Base-by-base conservation (phyloP, 2,113 vertebrate species). In the Gavialis gangeticus region DNA sequence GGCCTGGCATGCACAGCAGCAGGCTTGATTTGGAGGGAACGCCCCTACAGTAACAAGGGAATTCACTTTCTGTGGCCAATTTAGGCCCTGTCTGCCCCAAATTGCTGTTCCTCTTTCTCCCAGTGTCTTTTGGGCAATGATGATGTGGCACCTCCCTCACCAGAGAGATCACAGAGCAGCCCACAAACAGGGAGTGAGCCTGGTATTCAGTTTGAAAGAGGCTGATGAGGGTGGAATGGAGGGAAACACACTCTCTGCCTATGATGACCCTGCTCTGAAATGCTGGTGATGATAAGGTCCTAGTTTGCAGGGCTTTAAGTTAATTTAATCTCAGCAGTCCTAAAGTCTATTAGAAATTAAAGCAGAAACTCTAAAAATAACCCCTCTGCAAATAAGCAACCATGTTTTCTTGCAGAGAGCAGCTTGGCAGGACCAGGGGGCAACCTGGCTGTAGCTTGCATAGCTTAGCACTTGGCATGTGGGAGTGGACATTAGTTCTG, bases 31-130 rank as follows among this genome's bases (percentile, higher is more conserved):
- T 2, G 19, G 14, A 19, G 57, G 54, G 37, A 16, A n/a, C 1
- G 3, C 5, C 1, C 1, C 60, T 83, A 0, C 5, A 18, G 30
- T 7, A 0, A 13, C 18, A 76, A 27, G 28, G 34, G 27, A 0
- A 0, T 22, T 75, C 76, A 17, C 63, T 56, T 5, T 63, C 91
- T 90, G 37, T 10, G 82, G 71, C 81, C 76, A 27, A 1, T 83
- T 75, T 30, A 14, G 12, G 24, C 56, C 67, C 75, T 75, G 46
- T 21, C 57, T 18, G 24, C 2, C 0, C 10, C 63, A 25, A 78
- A 91, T 75, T 5, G 10, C 71, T 34, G 71, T 82, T 30, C 34
- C 37, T 22, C 24, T 75, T 10, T 54, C 27, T 28, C 5, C 16
- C 28, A 21, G 57, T 25, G 0, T 11, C 17, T 21, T 19, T 57